Percentiles rank a stretch among this genome's conserved stretches.
Evolutionary conservation across 2,113 vertebrate species (phyloP).

Genomic region (Clarias gariepinus): DNA sequence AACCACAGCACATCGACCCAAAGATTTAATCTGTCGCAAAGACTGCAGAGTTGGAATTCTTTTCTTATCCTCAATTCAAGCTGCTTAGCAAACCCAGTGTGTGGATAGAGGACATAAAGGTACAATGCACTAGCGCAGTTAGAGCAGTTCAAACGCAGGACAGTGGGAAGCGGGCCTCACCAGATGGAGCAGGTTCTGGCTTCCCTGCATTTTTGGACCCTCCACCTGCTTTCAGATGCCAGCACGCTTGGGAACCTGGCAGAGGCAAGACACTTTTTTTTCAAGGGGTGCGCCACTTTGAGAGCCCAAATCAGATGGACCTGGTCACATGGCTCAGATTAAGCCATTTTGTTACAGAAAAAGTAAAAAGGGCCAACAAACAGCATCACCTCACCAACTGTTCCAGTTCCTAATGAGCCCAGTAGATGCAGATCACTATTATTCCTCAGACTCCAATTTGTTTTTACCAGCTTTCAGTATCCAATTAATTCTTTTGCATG

Average conservation of each 20-base stretch:
- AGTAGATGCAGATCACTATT: slow-evolving; percentile 10
- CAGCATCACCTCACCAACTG: slow-evolving; percentile 45
- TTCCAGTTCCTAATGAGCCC: slow-evolving; percentile 42
- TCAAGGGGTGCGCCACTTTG: slow-evolving; percentile 45
- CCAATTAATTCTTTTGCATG: neutral
- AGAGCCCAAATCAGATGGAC: slow-evolving; percentile 37
- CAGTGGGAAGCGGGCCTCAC: slow-evolving; percentile 35
- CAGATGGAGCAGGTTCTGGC: slow-evolving; percentile 60
- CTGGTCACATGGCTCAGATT: slow-evolving; percentile 37
- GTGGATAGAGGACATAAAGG: slow-evolving; percentile 37
- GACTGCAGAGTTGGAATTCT: neutral
- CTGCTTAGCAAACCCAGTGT: neutral
- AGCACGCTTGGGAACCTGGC: slow-evolving; percentile 46
- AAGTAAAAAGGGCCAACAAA: slow-evolving; percentile 10
- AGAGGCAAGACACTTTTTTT: slow-evolving; percentile 24
- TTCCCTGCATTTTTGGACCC: slow-evolving; percentile 49
- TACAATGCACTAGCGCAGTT: slow-evolving; percentile 43
- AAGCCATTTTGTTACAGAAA: slow-evolving; percentile 43
- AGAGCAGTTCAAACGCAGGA: slow-evolving; percentile 47
- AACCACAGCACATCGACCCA: neutral
- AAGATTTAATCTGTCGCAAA: neutral
- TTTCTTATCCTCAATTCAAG: neutral
- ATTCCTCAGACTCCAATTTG: neutral
- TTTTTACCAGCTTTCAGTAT: neutral
- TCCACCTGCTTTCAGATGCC: slow-evolving; percentile 36